Evolutionary conservation across 2,797 vertebrate genomes (phyloP), one percentile per base, ranked within the genome.

Genomic region (Agapornis canus): DNA sequence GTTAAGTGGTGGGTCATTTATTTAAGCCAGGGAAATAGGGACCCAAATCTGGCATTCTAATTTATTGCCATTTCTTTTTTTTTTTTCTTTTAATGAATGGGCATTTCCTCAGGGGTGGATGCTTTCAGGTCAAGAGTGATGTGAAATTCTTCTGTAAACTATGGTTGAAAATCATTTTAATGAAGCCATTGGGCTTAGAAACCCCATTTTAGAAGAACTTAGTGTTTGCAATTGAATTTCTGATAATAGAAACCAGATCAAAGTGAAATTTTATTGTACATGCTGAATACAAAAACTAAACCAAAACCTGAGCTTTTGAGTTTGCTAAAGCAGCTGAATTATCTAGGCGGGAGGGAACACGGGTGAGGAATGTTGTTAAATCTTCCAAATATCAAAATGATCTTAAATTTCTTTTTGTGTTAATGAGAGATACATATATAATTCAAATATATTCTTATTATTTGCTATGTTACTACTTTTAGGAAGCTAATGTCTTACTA

Each of bases 211-310:
- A 79, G 11, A 75, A 89, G 35, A 84, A 49, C 7, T 51, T 45
- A 19, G 40, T 80, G 40, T 45, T 93, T 87, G 48, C 48, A 84
- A 1, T 84, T 88, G 20, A 5, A 3, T 75, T 78, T 90, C 42
- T 87, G 40, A 40, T 69, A 71, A 69, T 86, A 27, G 52, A 81
- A 95, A 71, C 47, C 43, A 54, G 26, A 35, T 39, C 64, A 45
- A 82, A 45, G 40, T 79, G 76, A 94, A 90, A 73, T 92, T 75
- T 94, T 72, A 42, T 40, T 83, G 29, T 68, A 37, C 32, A 6
- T 39, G 16, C 43, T 76, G 52, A 82, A 77, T 63, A 51, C 3
- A 39, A 88, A 91, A 75, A 31, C 23, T 60, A 35, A 73, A 89
- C 9, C 14, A 69, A 88, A 81, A 23, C 0, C 13, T 3, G 10